Evolutionary conservation across 2,113 vertebrate genomes (phyloP), one percentile per base, ranked within the genome.

Genomic region (Upupa epops): DNA sequence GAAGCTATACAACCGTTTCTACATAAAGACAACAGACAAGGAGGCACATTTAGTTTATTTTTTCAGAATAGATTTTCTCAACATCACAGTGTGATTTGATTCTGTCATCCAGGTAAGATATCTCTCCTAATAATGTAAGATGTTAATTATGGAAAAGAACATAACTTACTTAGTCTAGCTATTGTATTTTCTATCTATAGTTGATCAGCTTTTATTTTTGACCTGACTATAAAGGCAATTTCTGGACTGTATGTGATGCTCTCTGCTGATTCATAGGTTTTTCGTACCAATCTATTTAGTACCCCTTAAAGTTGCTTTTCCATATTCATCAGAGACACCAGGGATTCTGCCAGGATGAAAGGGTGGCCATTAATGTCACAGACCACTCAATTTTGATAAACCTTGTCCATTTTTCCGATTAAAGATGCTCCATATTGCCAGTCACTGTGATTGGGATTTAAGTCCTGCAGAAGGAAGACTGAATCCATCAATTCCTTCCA

Each of bases 1-100:
- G 54, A 74, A 89, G 83, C 70, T 89, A 71, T 40, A 31, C 36
- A 84, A 74, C 61, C 68, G 77, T 88, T 78, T 64, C 71, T 85
- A 56, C 60, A 3, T 11, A 9, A 74, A 77, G 46, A 73, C 72
- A 83, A 64, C 46, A 91, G 85, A 71, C 9, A 89, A 90, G 63
- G 25, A 61, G 31, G 14, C 17, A n/a, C n/a, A 49, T 64, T 84
- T 76, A 92, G 60, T 79, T 32, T 71, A 49, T 45, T 58, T 10
- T 88, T 95, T 70, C 26, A 52, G 31, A 59, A 70, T 61, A 92
- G 75, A 18, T 77, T 11, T 81, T 95, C 90, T 92, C 58, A 75
- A 66, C 45, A 59, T 81, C 76, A 52, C 31, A 65, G 34, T 17
- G 42, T 81, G 64, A 75, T 66, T 40, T 37, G 28, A 83, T 89